phyloP scores from a whole-genome alignment of 2,888 invertebrate genomes.

The Keiferia lycopersicella region DNA sequence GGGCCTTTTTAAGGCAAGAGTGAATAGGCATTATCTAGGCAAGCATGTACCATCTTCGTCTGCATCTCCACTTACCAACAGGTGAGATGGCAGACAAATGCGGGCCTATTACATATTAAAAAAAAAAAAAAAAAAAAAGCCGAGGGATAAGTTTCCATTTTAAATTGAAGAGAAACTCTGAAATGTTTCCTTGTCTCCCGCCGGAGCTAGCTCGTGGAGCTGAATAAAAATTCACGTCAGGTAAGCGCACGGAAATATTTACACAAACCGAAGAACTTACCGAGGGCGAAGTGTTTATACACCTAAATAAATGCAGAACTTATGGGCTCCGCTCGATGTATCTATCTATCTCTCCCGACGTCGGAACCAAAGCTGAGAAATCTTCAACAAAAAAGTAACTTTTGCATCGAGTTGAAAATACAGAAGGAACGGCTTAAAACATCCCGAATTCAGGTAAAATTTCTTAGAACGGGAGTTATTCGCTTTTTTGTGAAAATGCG shows the following conservation, averaged over 20 bases:
- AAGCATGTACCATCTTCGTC: too few species aligned
- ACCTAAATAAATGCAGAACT: constrained; percentile 50
- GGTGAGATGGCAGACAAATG: too few species aligned
- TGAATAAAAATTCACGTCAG: constrained; percentile 77
- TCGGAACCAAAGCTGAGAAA: constrained; percentile 22
- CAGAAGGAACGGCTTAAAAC: constrained; percentile 35
- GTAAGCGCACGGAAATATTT: constrained; percentile 70
- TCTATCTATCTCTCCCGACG: constrained; percentile 25
- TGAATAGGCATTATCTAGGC: too few species aligned
- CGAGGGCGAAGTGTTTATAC: constrained; percentile 51
- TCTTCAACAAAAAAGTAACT: constrained; percentile 22
- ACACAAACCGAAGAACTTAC: constrained; percentile 63
- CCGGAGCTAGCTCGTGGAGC: constrained; percentile 57
- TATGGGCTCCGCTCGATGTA: constrained; percentile 35
- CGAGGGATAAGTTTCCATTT: constrained; percentile 80
- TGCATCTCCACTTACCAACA: too few species aligned
- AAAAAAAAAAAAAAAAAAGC: too few species aligned
- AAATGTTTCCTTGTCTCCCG: constrained; percentile 75
- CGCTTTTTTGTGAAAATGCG: constrained; percentile 64
- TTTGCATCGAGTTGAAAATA: constrained; percentile 23
- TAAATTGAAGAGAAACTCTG: constrained; percentile 78
- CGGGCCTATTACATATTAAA: too few species aligned
- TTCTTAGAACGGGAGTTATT: constrained; percentile 54
- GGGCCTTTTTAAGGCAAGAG: too few species aligned
- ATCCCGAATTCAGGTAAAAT: constrained; percentile 46